Percentiles rank a stretch among this genome's conserved stretches.
These are phyloP conservation scores for Eclectus roratus DNA, from an alignment of 2,113 vertebrate species.

Conservation along the genomic window DNA sequence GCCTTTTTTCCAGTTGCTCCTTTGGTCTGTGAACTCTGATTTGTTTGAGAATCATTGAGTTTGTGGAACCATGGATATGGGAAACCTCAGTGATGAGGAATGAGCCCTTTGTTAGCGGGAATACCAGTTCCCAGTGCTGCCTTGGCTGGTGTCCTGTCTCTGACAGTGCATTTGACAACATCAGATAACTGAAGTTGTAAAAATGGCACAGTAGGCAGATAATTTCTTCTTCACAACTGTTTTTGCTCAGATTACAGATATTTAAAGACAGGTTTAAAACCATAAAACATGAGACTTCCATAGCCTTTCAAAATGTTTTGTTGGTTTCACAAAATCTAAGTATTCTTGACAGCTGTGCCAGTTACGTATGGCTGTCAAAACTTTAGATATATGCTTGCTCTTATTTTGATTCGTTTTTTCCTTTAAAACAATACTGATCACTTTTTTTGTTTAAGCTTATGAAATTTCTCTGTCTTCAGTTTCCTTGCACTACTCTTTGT, in stretches of 20 bases:
- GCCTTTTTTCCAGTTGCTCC: not conserved
- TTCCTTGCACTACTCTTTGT: not conserved
- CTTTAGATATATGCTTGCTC: not conserved
- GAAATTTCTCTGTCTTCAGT: not conserved
- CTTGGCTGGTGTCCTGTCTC: slow-evolving; percentile 15
- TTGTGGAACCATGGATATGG: not conserved
- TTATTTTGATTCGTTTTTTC: not conserved
- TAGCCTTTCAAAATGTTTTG: not conserved
- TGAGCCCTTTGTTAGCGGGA: slow-evolving; percentile 10
- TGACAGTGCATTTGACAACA: slow-evolving; percentile 6
- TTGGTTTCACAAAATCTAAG: not conserved
- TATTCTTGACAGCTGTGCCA: not conserved
- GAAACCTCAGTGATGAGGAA: slow-evolving; percentile 12
- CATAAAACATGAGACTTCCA: not conserved
- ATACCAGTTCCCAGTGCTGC: not conserved
- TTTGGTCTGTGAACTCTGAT: not conserved
- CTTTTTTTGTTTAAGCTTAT: not conserved
- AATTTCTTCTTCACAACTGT: slow-evolving; percentile 15
- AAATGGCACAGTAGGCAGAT: not conserved
- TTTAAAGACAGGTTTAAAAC: slow-evolving; percentile 18
- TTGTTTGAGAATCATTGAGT: slow-evolving; percentile 6
- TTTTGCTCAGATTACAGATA: slow-evolving; percentile 17
- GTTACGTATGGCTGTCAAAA: not conserved
- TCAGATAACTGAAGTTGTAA: slow-evolving; percentile 22
- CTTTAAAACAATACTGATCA: not conserved